phyloP scores from a whole-genome alignment of 2,113 vertebrate genomes.

The Campylomormyrus numenius region DNA sequence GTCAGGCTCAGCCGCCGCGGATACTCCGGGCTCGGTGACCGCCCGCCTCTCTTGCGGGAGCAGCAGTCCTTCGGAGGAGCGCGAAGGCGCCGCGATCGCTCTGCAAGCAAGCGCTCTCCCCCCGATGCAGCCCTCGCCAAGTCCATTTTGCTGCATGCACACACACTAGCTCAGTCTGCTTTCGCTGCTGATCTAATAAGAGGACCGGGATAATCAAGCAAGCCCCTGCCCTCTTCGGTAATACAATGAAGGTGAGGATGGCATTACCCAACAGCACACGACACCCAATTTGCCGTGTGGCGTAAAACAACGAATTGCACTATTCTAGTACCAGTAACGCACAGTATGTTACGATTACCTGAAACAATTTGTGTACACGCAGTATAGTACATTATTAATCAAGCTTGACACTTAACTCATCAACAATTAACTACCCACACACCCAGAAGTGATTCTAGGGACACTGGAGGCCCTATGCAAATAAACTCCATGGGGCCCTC shows the following conservation, averaged over 20 bases:
- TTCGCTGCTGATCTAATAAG: neutral
- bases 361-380: neutral
- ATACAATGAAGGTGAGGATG: neutral
- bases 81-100: neutral
- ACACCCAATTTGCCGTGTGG: neutral
- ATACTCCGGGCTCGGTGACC: neutral
- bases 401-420: neutral
- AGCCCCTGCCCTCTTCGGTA: neutral
- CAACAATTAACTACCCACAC: neutral
- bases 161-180: neutral
- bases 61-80: neutral
- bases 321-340: neutral
- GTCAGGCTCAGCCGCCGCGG: neutral
- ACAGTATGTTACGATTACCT: neutral
- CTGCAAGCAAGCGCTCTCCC: neutral
- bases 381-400: neutral
- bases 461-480: neutral
- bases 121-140: neutral
- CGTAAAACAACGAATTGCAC: neutral
- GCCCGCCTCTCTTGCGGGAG: neutral
- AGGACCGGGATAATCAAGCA: neutral
- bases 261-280: neutral
- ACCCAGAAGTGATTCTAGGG: too few relatives aligned
- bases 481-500: neutral
- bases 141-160: slow-evolving; percentile 16